A percentile compares a stretch with the other conserved stretches of the same genome.
phyloP scores from a whole-genome alignment of 1,140 invertebrate species.

The Cydia pomonella region DNA sequence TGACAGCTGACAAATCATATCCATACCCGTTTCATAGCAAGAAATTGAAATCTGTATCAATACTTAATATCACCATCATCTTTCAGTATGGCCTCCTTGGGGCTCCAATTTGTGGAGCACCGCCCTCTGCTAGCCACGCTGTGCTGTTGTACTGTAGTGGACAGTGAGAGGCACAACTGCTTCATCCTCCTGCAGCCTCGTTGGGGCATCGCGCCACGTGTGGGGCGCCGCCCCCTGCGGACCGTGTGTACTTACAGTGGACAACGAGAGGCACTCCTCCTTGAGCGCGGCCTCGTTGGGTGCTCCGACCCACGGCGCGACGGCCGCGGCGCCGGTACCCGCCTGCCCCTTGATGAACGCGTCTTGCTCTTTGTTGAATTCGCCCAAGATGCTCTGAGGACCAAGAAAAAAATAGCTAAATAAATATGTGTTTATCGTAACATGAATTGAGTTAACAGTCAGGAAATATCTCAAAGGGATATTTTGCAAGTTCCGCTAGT shows the following conservation, averaged over 20 bases:
- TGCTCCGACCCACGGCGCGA: slow-evolving; percentile 95
- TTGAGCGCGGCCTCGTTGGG: slow-evolving; percentile 94
- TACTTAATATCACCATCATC: too few relatives aligned
- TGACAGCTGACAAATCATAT: too few relatives aligned
- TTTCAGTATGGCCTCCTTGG: neutral
- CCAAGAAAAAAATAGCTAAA: slow-evolving; percentile 38
- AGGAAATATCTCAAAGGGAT: neutral
- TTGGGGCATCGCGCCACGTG: slow-evolving; percentile 86
- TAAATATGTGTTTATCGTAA: neutral
- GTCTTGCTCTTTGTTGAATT: slow-evolving; percentile 98
- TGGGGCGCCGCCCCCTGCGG: too few relatives aligned
- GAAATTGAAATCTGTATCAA: too few relatives aligned
- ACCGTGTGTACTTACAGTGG: slow-evolving; percentile 84
- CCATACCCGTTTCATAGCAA: too few relatives aligned
- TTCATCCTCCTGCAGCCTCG: too few relatives aligned
- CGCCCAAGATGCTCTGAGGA: slow-evolving; percentile 94
- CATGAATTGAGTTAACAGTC: neutral
- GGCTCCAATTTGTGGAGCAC: neutral
- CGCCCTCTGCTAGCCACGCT: neutral
- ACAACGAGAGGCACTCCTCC: slow-evolving; percentile 96
- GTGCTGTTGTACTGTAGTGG: slow-evolving; percentile 81
- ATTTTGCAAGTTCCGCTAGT: neutral
- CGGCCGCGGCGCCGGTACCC: slow-evolving; percentile 85
- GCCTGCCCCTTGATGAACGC: slow-evolving; percentile 95
- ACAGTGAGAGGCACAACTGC: too few relatives aligned